Evolutionary conservation across 2,888 invertebrate genomes (phyloP).

Genomic region (Nasonovia ribisnigri): DNA sequence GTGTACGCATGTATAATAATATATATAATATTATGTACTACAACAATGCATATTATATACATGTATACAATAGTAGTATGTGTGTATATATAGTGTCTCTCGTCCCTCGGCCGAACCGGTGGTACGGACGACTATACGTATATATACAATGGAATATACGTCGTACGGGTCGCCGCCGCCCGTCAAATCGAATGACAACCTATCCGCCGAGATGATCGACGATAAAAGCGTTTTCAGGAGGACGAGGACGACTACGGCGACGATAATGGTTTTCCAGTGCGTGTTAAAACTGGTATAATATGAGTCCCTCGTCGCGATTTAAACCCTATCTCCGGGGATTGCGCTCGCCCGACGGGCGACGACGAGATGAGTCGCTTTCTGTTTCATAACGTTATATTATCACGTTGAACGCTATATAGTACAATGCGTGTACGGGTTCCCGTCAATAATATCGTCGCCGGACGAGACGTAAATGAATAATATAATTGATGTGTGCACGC

Average conservation of each 20-base stretch:
- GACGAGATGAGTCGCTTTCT: not conserved
- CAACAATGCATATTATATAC: not conserved
- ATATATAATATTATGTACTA: not conserved
- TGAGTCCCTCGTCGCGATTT: not conserved
- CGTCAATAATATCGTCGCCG: not conserved
- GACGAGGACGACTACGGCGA: not conserved
- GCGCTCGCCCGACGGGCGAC: not conserved
- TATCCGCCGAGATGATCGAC: conserved; percentile 27
- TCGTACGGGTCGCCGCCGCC: conserved; percentile 1
- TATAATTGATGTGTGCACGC: not conserved
- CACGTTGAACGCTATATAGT: too few relatives aligned
- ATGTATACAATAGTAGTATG: not conserved
- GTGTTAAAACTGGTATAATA: not conserved
- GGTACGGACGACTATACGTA: not conserved
- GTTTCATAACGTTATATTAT: not conserved
- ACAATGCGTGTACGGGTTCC: not conserved
- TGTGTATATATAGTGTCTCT: not conserved
- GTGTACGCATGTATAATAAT: not conserved
- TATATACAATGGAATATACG: conserved; percentile 21
- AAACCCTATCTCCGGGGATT: not conserved
- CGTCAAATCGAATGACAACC: conserved; percentile 47
- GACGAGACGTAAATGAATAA: not conserved
- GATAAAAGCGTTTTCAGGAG: not conserved
- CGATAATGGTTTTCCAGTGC: not conserved
- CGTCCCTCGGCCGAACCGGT: conserved; percentile 25